Evolutionary conservation across 2,888 invertebrate genomes (phyloP).

Genomic region (Drosophila percnosoma): DNA sequence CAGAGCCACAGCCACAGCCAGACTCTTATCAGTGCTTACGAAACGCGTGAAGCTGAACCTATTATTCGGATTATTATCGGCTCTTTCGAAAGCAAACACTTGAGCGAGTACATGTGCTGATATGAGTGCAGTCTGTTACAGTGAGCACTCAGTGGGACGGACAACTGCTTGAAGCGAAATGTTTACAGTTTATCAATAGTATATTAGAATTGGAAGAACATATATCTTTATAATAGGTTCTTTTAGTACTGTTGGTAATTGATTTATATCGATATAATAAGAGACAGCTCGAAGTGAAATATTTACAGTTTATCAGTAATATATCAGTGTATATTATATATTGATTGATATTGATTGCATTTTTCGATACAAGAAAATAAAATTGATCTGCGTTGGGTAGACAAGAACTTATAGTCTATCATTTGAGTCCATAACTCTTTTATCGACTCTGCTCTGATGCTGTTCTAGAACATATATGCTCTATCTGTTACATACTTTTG

Average conservation of each 20-base stretch:
- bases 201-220: neutral
- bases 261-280: too few species aligned
- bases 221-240: too few species aligned
- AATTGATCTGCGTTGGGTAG: neutral
- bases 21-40: conserved; percentile 30
- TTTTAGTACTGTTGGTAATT: too few species aligned
- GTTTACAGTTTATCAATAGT: neutral
- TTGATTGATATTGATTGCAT: neutral
- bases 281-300: too few species aligned
- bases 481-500: neutral
- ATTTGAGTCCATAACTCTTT: neutral
- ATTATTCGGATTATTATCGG: conserved; percentile 23
- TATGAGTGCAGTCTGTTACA: conserved; percentile 11
- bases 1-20: neutral
- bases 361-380: neutral
- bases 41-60: conserved; percentile 7
- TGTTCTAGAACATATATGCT: too few species aligned
- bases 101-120: conserved; percentile 11
- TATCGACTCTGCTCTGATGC: neutral
- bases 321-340: too few species aligned
- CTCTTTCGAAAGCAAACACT: conserved; percentile 26
- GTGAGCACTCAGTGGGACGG: neutral
- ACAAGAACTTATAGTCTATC: neutral
- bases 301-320: too few species aligned
- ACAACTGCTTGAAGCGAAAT: neutral